Conservation (phyloP, 2,113 vertebrate species). For the Indri indri region DNA sequence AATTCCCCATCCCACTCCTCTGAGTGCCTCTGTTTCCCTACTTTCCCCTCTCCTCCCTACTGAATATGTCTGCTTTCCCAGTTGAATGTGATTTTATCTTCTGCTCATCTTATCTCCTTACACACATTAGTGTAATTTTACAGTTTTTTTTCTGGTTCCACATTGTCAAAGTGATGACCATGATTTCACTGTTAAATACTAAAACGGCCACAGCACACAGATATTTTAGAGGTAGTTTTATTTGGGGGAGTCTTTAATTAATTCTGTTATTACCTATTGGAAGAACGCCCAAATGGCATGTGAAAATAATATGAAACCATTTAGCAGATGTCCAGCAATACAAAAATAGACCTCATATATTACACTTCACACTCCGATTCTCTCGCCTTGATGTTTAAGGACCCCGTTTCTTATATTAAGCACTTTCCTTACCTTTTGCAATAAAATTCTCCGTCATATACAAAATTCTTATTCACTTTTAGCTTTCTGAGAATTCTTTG, state of each 20-base stretch:
- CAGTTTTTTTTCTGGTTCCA: not conserved
- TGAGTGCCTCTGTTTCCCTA: not conserved
- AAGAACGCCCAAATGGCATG: constrained; percentile 30
- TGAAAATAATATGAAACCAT: constrained; percentile 46
- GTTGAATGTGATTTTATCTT: not conserved
- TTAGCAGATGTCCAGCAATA: constrained; percentile 58
- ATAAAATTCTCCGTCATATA: not conserved
- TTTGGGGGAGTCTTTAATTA: constrained; percentile 48
- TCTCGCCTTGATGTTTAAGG: constrained; percentile 17
- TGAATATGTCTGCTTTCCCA: not conserved
- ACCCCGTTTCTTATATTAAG: not conserved
- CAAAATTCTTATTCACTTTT: constrained; percentile 14
- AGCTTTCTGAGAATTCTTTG: not conserved
- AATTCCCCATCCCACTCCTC: not conserved
- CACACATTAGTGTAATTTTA: not conserved
- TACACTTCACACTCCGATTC: not conserved
- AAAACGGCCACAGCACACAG: not conserved
- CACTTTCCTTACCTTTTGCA: not conserved
- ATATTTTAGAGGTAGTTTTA: constrained; percentile 10
- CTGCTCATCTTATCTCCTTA: not conserved
- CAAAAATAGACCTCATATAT: constrained; percentile 33
- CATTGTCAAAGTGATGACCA: not conserved
- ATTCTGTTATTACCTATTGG: constrained; percentile 52
- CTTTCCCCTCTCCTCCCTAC: not conserved
- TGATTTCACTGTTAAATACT: constrained; percentile 29